Evolutionary conservation across 1,140 invertebrate genomes (phyloP).

Genomic region (Aphis craccivora): DNA sequence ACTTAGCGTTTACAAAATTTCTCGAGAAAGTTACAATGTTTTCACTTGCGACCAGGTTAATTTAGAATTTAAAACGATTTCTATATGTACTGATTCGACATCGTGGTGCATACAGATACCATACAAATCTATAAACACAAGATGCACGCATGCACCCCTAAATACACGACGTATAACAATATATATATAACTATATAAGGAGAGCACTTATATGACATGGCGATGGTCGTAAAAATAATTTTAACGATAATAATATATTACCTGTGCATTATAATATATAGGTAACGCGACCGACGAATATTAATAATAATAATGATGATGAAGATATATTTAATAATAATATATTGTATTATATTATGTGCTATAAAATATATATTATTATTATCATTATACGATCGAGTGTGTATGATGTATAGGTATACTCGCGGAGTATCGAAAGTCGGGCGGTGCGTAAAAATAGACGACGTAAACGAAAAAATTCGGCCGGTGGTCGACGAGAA

Average conservation of each 20-base stretch:
- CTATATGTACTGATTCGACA: background rate
- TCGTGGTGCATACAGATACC: background rate
- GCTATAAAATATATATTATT: background rate
- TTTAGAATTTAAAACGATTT: slow-evolving; percentile 4
- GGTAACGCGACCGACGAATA: background rate
- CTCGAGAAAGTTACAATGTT: background rate
- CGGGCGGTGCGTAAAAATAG: slow-evolving; percentile 37
- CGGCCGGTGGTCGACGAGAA: background rate
- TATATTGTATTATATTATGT: too few relatives aligned
- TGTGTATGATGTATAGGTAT: background rate
- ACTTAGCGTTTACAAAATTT: background rate
- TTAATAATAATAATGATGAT: background rate
- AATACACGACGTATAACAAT: too few relatives aligned
- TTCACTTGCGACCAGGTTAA: background rate
- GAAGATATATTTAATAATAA: background rate
- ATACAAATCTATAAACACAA: background rate
- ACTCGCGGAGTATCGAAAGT: background rate
- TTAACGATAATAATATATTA: background rate
- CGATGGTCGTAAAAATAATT: background rate
- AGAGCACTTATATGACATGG: background rate
- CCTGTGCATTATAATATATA: too few relatives aligned
- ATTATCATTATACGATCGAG: background rate
- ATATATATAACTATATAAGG: background rate
- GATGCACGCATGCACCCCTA: background rate
- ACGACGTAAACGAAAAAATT: slow-evolving; percentile 38